Evolutionary conservation across 2,888 invertebrate species (phyloP).

Genomic region (Augochlorella aurata): DNA sequence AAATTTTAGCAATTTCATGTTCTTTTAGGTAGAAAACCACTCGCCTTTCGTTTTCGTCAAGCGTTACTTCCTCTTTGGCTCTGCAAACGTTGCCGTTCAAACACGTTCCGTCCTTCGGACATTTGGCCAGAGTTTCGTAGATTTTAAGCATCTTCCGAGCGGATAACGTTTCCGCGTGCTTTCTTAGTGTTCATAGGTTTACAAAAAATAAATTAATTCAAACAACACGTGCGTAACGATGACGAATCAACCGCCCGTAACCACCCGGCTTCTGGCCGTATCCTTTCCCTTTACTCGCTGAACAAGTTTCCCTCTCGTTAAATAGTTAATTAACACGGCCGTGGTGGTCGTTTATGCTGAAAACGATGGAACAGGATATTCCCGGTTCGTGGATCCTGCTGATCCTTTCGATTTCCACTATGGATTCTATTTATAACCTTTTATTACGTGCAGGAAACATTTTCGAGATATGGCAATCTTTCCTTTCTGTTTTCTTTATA

Average conservation of each 20-base stretch:
- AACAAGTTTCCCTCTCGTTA: background rate
- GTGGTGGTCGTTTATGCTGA: background rate
- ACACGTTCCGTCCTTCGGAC: constrained; percentile 55
- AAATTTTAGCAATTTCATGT: background rate
- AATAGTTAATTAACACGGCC: background rate
- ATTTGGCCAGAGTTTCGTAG: constrained; percentile 74
- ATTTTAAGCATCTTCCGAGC: constrained; percentile 76
- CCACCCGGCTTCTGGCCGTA: constrained; percentile 35
- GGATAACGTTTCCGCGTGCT: constrained; percentile 75
- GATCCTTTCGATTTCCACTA: background rate
- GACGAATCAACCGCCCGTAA: constrained; percentile 55
- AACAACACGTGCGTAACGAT: constrained; percentile 53
- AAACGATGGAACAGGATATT: background rate
- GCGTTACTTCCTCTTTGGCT: background rate
- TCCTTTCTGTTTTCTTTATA: background rate
- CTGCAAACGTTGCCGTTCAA: constrained; percentile 12
- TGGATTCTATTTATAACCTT: background rate
- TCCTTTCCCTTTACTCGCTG: constrained; percentile 29
- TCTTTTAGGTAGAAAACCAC: background rate
- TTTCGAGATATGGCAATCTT: background rate
- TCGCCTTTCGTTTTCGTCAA: background rate
- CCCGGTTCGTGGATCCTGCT: background rate
- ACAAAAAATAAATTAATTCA: constrained; percentile 79
- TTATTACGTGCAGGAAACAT: background rate
- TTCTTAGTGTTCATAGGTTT: constrained; percentile 81